phyloP scores from a whole-genome alignment of 2,888 invertebrate genomes.

The Platycheirus rosarum region DNA sequence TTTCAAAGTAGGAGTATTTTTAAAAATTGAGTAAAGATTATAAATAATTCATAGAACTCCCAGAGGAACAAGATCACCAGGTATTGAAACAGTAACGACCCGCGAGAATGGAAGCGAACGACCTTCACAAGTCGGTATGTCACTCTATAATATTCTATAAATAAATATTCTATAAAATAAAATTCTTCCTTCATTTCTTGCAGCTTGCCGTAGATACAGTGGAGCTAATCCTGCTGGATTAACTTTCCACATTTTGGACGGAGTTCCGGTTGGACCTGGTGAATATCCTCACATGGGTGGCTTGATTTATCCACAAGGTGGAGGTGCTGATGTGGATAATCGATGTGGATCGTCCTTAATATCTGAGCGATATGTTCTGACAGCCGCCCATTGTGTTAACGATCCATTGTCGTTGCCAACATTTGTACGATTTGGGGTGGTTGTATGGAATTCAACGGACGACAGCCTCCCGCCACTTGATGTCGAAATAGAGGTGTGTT shows the following conservation, averaged over 20 bases:
- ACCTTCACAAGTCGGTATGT: constrained; percentile 13
- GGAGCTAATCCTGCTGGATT: constrained; percentile 22
- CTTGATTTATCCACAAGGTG: constrained; percentile 53
- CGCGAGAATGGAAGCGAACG: neutral
- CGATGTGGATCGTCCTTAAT: constrained; percentile 73
- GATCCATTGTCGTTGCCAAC: constrained; percentile 37
- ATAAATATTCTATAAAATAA: too few species aligned
- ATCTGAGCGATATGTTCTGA: constrained; percentile 64
- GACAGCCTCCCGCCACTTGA: constrained; percentile 25
- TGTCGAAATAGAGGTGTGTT: constrained; percentile 54
- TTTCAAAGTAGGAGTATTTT: too few species aligned
- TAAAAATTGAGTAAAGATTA: too few species aligned
- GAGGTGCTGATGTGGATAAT: constrained; percentile 28
- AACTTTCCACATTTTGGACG: constrained; percentile 73
- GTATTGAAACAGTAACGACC: neutral
- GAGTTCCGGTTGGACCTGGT: constrained; percentile 64
- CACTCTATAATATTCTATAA: too few species aligned
- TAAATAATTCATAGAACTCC: constrained; percentile 3
- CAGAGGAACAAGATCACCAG: neutral
- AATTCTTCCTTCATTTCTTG: too few species aligned
- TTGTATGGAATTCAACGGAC: constrained; percentile 41
- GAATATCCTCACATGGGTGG: constrained; percentile 76
- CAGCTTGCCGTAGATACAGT: constrained; percentile 46
- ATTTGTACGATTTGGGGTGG: constrained; percentile 64
- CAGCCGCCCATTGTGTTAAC: constrained; percentile 74